Conservation (phyloP, 2,797 vertebrate genomes). For the Sebastes oblongus region DNA sequence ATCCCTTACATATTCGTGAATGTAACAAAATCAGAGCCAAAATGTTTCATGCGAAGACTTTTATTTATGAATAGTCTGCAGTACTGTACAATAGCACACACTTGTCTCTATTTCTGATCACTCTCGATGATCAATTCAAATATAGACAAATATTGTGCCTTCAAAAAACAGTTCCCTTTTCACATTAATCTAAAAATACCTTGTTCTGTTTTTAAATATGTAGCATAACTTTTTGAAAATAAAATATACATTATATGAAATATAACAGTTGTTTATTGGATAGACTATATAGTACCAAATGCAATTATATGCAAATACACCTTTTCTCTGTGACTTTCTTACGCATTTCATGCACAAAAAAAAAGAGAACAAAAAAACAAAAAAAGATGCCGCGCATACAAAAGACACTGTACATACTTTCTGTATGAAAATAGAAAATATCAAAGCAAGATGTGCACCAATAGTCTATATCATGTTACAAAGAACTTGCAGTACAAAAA, state of each 20-base stretch:
- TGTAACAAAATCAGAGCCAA: slow-evolving; percentile 34
- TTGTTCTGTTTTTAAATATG: slow-evolving; percentile 84
- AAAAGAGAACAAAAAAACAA: slow-evolving; percentile 29
- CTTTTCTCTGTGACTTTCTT: slow-evolving; percentile 68
- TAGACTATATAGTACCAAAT: slow-evolving; percentile 86
- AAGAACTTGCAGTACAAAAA: slow-evolving; percentile 81
- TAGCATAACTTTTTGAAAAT: slow-evolving; percentile 80
- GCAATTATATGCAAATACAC: slow-evolving; percentile 82
- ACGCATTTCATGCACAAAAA: slow-evolving; percentile 80
- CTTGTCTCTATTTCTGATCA: slow-evolving; percentile 74
- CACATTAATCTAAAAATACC: slow-evolving; percentile 86
- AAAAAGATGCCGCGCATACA: slow-evolving; percentile 73
- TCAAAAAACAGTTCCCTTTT: slow-evolving; percentile 79
- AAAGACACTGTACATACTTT: slow-evolving; percentile 80
- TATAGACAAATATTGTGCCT: slow-evolving; percentile 75
- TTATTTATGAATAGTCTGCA: slow-evolving; percentile 85
- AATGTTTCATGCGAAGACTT: slow-evolving; percentile 83
- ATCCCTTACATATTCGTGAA: neutral
- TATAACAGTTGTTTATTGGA: slow-evolving; percentile 84
- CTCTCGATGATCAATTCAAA: slow-evolving; percentile 70
- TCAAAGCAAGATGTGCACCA: slow-evolving; percentile 84
- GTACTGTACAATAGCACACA: slow-evolving; percentile 81
- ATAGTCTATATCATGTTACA: slow-evolving; percentile 77
- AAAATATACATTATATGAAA: slow-evolving; percentile 88
- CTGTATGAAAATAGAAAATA: slow-evolving; percentile 88